Evolutionary conservation across 2,797 vertebrate species (phyloP).

Genomic region (Spheniscus humboldti): DNA sequence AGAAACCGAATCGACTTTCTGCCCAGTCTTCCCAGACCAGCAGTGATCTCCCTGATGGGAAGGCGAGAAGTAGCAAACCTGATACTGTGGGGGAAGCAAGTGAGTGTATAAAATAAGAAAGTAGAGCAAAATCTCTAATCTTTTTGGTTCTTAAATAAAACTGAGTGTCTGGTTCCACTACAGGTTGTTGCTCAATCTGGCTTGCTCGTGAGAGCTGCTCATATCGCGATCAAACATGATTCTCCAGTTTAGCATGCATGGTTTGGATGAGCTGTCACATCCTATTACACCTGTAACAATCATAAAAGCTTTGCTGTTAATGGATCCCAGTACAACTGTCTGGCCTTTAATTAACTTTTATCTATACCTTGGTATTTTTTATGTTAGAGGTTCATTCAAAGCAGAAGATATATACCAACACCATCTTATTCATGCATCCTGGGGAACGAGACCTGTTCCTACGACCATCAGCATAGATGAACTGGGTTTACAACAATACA

Average conservation of each 20-base stretch:
- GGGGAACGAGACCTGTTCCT: neutral
- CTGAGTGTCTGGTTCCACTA: neutral
- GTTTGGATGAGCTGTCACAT: neutral
- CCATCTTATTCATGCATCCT: neutral
- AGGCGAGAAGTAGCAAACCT: neutral
- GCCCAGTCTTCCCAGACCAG: neutral
- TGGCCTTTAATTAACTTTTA: neutral
- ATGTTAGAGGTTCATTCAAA: neutral
- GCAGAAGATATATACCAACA: neutral
- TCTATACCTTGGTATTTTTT: neutral
- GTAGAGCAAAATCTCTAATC: neutral
- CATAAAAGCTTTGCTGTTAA: neutral
- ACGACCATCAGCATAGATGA: neutral
- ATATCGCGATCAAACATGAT: neutral
- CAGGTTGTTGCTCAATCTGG: rapidly evolving
- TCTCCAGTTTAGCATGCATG: neutral
- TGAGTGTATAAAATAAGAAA: neutral
- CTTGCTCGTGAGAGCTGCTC: neutral
- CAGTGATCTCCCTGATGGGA: neutral
- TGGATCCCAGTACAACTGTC: neutral
- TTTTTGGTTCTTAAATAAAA: neutral
- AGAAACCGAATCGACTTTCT: neutral
- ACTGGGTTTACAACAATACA: neutral
- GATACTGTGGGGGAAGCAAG: neutral
- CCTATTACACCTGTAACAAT: neutral